Base-by-base conservation (phyloP, 2,888 invertebrate species). In the Hirtodrosophila cameraria region DNA sequence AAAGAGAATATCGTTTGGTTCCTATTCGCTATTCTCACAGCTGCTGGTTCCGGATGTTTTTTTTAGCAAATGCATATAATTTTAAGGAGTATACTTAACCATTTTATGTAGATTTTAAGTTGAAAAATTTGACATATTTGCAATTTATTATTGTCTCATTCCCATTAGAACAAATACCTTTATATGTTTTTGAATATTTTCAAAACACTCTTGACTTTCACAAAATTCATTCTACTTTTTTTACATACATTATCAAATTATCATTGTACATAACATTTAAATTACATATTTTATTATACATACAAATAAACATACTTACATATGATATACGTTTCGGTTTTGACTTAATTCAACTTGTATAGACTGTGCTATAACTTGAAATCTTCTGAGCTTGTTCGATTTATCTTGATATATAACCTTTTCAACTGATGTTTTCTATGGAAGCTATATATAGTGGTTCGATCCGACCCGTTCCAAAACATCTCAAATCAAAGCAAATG, bases 261-360 rank as follows among this genome's bases (percentile, higher is more conserved):
- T 73, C 78, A 81, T 78, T 84, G 85, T 80, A 81, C 3, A 81
- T 81, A 71, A 49, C 79, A 77, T 74, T 41, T 52, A 49, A n/a
- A n/a, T n/a, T n/a, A n/a, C n/a, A n/a, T n/a, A n/a, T n/a, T n/a
- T n/a, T n/a, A n/a, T n/a, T n/a, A n/a, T n/a, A n/a, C n/a, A n/a
- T n/a, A n/a, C n/a, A 57, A 77, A 74, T 68, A 80, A 45, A 69
- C 3, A 18, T 18, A 18, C 18, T 3, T 18, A 18, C 18, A 18
- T 18, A n/a, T n/a, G n/a, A n/a, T n/a, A n/a, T n/a, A n/a, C n/a
- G n/a, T n/a, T n/a, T n/a, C n/a, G n/a, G n/a, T n/a, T n/a, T n/a
- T n/a, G n/a, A n/a, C n/a, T n/a, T n/a, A n/a, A n/a, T n/a, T n/a
- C n/a, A n/a, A n/a, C n/a, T n/a, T n/a, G n/a, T n/a, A n/a, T n/a